phyloP scores from a whole-genome alignment of 1,140 invertebrate genomes.

The honey bee (Apis mellifera) region Amel_HAv3.1 CM009944.2:2325001-2325500 shows the following conservation, averaged over 20 bases:
- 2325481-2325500: constrained; percentile 93
- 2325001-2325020: neutral
- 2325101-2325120: constrained; percentile 1
- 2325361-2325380: no score
- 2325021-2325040: neutral
- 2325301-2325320: no score
- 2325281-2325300: no score
- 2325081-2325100: constrained; percentile 24
- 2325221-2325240: no score
- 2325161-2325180: neutral
- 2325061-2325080: constrained; percentile 30
- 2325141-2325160: neutral
- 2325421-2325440: neutral
- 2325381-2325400: no score
- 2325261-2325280: no score
- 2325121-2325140: constrained; percentile 5
- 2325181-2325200: neutral
- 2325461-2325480: constrained; percentile 19
- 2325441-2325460: neutral
- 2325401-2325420: no score
- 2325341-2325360: no score
- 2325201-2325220: neutral
- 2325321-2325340: no score
- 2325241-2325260: no score
- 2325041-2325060: neutral